Base-by-base conservation (phyloP, 2,113 vertebrate genomes). In the Channa maculata region DNA sequence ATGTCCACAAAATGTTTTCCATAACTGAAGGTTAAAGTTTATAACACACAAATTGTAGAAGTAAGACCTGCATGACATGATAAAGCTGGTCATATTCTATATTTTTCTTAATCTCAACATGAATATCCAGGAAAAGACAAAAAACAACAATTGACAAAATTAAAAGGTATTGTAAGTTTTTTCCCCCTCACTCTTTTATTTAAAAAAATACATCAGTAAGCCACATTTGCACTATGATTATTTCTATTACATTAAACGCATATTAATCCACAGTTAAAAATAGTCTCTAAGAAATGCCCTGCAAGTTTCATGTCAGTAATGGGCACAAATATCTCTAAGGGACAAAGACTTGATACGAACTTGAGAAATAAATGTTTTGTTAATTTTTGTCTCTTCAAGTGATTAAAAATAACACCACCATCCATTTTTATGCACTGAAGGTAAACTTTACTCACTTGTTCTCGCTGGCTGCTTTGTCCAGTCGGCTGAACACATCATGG, bases 401-500 rank as follows among this genome's bases (percentile, higher is more conserved):
- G n/a, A 14, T 38, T 3, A n/a, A 67, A n/a, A 0, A 14, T 33
- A 38, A 4, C 10, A 51, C 7, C 4, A 11, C 2, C 2, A 11
- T 24, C 1, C 11, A 37, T 13, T 41, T 62, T n/a, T 8, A 2
- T 8, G 1, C 8, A 5, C 13, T 8, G 41, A 43, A 10, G 1
- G 34, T 3, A 2, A 2, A 11, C 3, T 50, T 24, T 50, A 74
- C 90, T 94, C 93, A 97, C 97, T 91, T 93, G 77, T 82, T 95
- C 82, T 97, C 95, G 0, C 71, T 66, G 79, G 92, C 92, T 0
- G 94, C 95, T 77, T 88, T 87, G 59, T 97, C 94, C 80, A 99
- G 90, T 9, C 96, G 95, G 54, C 85, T 89, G 80, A 99, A 98
- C 49, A 97, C 92, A 57, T 99, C 95, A 1, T 97, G 97, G 89